Evolutionary conservation across 2,113 vertebrate species (phyloP).

Genomic region (Perognathus longimembris): DNA sequence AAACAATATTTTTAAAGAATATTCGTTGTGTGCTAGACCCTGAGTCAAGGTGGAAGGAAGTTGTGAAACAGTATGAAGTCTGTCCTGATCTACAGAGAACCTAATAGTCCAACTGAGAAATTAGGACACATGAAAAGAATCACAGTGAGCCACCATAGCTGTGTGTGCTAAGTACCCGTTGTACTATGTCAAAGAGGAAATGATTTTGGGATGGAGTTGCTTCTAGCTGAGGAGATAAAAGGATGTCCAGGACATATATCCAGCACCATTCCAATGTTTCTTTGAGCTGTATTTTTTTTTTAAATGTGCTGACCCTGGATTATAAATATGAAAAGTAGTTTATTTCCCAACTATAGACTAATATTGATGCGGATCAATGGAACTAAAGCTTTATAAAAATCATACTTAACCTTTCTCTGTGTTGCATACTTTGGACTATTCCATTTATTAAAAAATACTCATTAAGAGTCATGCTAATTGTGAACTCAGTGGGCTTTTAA

Average conservation of each 20-base stretch:
- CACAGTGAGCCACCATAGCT: background rate
- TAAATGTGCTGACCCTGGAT: background rate
- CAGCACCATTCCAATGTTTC: background rate
- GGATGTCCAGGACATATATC: background rate
- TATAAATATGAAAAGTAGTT: background rate
- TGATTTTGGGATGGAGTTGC: background rate
- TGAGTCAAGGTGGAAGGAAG: background rate
- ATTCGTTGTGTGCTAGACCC: background rate
- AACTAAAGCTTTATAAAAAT: background rate
- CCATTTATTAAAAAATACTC: too few relatives aligned
- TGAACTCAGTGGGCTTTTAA: background rate
- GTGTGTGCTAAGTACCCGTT: background rate
- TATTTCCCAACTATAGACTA: background rate
- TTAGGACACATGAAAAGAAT: background rate
- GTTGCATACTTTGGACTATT: background rate
- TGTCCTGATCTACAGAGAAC: background rate
- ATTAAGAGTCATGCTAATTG: background rate
- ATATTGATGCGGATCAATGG: background rate
- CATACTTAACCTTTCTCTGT: background rate
- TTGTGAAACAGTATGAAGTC: background rate
- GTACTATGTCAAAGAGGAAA: background rate
- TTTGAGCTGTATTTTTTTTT: background rate
- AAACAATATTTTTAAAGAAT: constrained; percentile 12
- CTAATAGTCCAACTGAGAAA: background rate
- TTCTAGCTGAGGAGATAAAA: background rate